Percentiles rank a stretch among this genome's conserved stretches.
These are phyloP conservation scores for Rhabdomys dilectus DNA, from an alignment of 2,113 vertebrate genomes.

Conservation along the genomic window DNA sequence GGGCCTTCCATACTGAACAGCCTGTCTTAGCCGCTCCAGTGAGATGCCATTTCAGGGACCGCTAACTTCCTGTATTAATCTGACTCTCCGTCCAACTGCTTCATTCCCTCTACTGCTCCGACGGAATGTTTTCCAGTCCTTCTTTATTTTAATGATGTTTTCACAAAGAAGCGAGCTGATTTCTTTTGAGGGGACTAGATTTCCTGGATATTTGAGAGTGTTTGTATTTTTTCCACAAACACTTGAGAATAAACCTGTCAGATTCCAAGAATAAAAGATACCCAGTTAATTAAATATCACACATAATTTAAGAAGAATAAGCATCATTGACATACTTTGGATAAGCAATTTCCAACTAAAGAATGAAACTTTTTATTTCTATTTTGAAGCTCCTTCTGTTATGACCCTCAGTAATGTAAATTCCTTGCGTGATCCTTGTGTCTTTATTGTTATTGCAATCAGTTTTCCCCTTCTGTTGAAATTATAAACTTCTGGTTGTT, in stretches of 20 bases:
- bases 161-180: neutral
- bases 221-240: conserved; percentile 28
- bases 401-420: neutral
- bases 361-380: conserved; percentile 2
- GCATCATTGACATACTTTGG: neutral
- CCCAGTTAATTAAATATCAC: neutral
- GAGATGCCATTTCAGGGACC: conserved; percentile 29
- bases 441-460: conserved; percentile 5
- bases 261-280: conserved; percentile 20
- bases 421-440: neutral
- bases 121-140: neutral
- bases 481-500: conserved; percentile 52
- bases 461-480: neutral
- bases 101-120: neutral
- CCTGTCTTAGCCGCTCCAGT: neutral
- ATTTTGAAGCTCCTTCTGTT: neutral
- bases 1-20: neutral
- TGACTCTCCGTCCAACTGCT: neutral
- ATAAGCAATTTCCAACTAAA: conserved; percentile 2
- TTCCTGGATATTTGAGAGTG: neutral
- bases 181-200: neutral
- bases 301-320: conserved; percentile 44
- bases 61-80: conserved; percentile 6
- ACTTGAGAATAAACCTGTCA: conserved; percentile 41
- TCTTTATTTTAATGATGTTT: conserved; percentile 26